These are phyloP conservation scores for Illadopsis cleaveri DNA, from an alignment of 2,113 vertebrate genomes.

Conservation along the genomic window DNA sequence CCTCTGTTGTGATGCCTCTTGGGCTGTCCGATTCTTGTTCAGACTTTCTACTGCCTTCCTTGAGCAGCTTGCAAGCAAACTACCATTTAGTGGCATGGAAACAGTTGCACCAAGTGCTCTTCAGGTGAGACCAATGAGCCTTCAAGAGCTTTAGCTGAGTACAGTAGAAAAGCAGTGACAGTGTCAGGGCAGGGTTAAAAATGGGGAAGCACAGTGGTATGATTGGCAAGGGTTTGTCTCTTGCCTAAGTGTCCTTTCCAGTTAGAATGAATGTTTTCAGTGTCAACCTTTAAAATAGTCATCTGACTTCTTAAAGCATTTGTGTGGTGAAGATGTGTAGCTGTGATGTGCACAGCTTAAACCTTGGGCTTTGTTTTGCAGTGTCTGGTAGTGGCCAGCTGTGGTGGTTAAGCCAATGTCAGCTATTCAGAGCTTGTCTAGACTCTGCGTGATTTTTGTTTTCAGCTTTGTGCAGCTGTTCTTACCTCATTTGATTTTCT, in stretches of 20 bases:
- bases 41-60: background rate
- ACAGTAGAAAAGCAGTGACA: background rate
- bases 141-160: background rate
- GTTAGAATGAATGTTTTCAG: background rate
- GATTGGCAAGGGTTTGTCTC: background rate
- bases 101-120: background rate
- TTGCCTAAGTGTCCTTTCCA: background rate
- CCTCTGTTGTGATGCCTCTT: background rate
- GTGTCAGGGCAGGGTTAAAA: background rate
- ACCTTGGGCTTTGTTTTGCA: background rate
- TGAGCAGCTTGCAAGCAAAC: background rate
- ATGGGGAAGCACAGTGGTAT: background rate
- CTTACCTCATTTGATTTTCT: background rate
- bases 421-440: background rate
- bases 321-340: background rate
- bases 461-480: slow-evolving; percentile 11
- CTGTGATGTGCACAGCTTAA: background rate
- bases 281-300: background rate
- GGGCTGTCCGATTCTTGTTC: accelerated
- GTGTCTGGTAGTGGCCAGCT: background rate
- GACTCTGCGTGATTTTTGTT: background rate
- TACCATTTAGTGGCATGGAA: background rate
- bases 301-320: accelerated
- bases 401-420: background rate
- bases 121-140: accelerated